Base-by-base conservation (phyloP, 2,888 invertebrate species). In the Lamproptera curius region DNA sequence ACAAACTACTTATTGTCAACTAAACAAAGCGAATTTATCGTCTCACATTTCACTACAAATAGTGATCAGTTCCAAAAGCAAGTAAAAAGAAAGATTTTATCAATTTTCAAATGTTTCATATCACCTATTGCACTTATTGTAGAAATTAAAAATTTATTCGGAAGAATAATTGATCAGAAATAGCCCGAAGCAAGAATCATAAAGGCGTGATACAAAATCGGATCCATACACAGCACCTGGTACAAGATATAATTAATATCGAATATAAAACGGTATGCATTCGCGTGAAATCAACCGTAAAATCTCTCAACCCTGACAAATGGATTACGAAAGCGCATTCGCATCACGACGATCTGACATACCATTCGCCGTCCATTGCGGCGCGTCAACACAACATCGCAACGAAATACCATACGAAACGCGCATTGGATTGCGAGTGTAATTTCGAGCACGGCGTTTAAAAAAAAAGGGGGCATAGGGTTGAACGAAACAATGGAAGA, bases 241-340 rank as follows among this genome's bases (percentile, higher is more conserved):
- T 55, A 13, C 41, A 50, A 55, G 52, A 58, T 56, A 64, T 59
- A 69, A 74, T 69, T 67, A 72, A 72, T 70, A 60, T 54, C 46
- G 46, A 55, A 57, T 58, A 59, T 55, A 57, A 55, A 64, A 53
- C 56, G 48, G n/a, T n/a, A 44, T 50, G 46, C 40, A 65, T 65
- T 57, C 66, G 56, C 54, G 61, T 55, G 54, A 66, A 75, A 77
- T 78, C 76, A 73, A 65, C 66, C 77, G 56, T 75, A 58, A 72
- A 73, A 71, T 73, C 61, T 58, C 51, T 49, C 33, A 40, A 49
- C 50, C 41, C 45, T 55, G 46, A 56, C 50, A 54, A 56, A 57
- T 55, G 46, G 53, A 42, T 43, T 49, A 36, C 20, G 31, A 16
- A 23, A 39, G 40, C 36, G 28, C 31, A 40, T 37, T 37, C 31